phyloP scores from a whole-genome alignment of 2,888 invertebrate species.

The Periphyllus acericola region DNA sequence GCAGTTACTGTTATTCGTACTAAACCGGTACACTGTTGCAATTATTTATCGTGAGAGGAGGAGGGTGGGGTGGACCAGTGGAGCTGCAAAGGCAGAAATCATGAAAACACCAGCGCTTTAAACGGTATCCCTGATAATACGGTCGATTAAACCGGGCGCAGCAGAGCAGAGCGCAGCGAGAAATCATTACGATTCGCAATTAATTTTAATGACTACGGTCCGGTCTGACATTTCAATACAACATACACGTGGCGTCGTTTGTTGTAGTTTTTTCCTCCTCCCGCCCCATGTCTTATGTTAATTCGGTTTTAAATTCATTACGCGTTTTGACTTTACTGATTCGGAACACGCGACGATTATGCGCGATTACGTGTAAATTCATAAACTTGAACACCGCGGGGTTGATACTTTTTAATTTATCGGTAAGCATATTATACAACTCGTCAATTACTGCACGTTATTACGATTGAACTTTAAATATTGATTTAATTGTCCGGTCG shows the following conservation, averaged over 20 bases:
- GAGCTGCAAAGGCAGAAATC: no score
- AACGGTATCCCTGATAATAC: no score
- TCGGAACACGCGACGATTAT: neutral
- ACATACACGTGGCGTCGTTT: neutral
- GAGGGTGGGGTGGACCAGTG: no score
- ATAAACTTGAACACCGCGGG: neutral
- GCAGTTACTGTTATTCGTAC: no score
- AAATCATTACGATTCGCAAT: neutral
- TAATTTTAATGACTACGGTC: neutral
- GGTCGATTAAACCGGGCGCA: no score
- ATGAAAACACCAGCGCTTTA: no score
- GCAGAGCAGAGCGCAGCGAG: neutral
- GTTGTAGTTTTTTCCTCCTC: neutral
- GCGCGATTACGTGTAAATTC: neutral
- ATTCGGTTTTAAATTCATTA: conserved; percentile 25
- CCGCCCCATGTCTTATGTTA: neutral
- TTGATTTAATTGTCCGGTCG: no score
- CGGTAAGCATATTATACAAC: neutral
- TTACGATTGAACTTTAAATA: no score
- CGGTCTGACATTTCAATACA: neutral
- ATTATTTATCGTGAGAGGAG: neutral
- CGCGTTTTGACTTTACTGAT: neutral
- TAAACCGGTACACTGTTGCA: neutral
- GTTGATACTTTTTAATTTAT: neutral
- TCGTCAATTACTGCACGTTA: no score